Conservation (phyloP, 2,797 vertebrate genomes). For the Echeneis naucrates region DNA sequence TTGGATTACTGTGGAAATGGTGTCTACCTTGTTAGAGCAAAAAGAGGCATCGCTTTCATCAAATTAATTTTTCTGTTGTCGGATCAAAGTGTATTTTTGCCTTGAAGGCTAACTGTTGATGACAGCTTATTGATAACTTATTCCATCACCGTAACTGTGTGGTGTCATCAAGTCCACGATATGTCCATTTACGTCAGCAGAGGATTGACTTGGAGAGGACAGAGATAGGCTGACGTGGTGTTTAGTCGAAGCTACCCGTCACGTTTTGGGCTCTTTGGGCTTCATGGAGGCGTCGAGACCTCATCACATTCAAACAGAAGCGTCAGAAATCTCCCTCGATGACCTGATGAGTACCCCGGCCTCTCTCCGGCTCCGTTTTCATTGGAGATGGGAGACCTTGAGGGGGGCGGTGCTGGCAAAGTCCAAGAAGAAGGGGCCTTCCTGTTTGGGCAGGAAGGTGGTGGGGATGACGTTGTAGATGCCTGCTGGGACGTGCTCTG, state of each 20-base stretch:
- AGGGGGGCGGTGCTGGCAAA: conserved; percentile 88
- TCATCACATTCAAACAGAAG: conserved; percentile 20
- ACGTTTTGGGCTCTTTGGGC: conserved; percentile 21
- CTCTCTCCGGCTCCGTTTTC: conserved; percentile 62
- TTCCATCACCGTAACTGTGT: background rate
- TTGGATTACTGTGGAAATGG: background rate
- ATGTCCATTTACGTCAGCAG: background rate
- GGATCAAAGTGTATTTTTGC: background rate
- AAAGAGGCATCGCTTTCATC: background rate
- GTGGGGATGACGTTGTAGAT: conserved; percentile 96
- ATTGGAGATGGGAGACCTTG: conserved; percentile 94
- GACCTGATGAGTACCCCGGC: background rate
- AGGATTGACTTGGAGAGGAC: background rate
- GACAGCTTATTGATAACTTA: background rate
- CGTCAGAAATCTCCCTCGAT: background rate
- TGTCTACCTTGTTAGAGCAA: background rate
- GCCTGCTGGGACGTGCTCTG: conserved; percentile 89
- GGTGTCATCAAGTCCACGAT: background rate
- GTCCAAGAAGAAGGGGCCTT: conserved; percentile 98
- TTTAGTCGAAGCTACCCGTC: background rate
- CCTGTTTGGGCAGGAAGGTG: conserved; percentile 97
- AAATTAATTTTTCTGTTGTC: background rate
- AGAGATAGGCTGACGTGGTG: background rate
- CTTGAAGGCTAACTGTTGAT: background rate
- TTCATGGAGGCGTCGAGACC: background rate